Percentiles rank a stretch among this genome's conserved stretches.
phyloP scores from a whole-genome alignment of 2,797 vertebrate species.

The Pithecia hirsuta region DNA sequence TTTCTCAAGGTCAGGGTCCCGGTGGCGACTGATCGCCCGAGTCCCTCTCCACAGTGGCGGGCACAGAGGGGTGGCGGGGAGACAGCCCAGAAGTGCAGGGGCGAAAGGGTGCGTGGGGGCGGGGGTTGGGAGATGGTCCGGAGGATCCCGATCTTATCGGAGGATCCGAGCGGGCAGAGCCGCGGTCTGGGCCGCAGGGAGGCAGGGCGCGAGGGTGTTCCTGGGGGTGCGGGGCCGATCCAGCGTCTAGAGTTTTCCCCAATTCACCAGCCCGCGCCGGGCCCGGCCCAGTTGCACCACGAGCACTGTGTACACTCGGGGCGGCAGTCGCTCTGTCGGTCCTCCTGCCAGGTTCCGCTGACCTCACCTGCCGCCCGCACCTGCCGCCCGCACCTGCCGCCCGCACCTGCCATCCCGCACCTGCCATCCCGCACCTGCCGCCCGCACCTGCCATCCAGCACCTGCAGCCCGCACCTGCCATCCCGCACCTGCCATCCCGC shows the following conservation, averaged over 20 bases:
- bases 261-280: neutral
- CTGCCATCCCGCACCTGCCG: too few species aligned
- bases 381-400: too few species aligned
- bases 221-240: neutral
- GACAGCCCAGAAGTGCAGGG: neutral
- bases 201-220: neutral
- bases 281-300: accelerated
- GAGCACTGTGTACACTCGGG: accelerated
- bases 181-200: neutral
- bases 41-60: accelerated
- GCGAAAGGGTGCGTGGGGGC: neutral
- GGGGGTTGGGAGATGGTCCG: neutral
- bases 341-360: too few species aligned
- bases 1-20: neutral
- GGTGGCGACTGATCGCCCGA: neutral
- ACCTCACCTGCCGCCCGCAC: neutral
- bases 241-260: neutral
- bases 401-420: too few species aligned
- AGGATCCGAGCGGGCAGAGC: neutral
- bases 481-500: too few species aligned
- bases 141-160: accelerated
- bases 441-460: too few species aligned
- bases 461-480: too few species aligned
- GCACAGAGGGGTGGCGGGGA: neutral
- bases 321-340: accelerated